A percentile compares a stretch with the other conserved stretches of the same genome.
phyloP scores from a whole-genome alignment of 2,797 vertebrate genomes.

The Alca torda region DNA sequence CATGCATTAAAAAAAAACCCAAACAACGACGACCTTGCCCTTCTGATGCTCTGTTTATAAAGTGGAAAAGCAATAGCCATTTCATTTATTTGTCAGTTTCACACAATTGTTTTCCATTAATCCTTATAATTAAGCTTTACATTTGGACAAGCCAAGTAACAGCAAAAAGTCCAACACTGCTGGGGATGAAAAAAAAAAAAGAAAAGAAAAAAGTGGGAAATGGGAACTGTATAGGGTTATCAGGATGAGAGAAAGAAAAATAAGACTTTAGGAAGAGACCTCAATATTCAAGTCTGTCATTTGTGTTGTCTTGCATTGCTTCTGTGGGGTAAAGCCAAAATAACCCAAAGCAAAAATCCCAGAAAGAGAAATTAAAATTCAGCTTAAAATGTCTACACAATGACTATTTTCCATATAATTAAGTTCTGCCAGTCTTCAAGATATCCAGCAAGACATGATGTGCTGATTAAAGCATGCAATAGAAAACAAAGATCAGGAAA shows the following conservation, averaged over 20 bases:
- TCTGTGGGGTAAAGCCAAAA: not conserved
- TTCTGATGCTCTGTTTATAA: not conserved
- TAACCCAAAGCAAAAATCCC: not conserved
- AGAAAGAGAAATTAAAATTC: not conserved
- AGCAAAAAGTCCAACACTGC: not conserved
- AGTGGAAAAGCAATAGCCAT: not conserved
- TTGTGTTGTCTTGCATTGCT: not conserved
- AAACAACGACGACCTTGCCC: not conserved
- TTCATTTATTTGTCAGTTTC: not conserved
- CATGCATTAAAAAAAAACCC: not conserved
- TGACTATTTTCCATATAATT: not conserved
- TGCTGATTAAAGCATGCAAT: not conserved
- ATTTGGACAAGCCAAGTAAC: not conserved
- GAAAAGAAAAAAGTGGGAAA: not conserved
- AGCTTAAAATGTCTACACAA: not conserved
- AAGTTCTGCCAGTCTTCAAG: not conserved
- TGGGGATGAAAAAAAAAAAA: not conserved
- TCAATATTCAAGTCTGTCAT: not conserved
- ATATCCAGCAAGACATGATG: not conserved
- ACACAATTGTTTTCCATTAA: not conserved
- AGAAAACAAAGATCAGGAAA: not conserved
- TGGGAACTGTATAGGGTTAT: not conserved
- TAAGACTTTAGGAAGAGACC: not conserved
- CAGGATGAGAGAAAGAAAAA: not conserved
- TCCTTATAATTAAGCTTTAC: not conserved